Evolutionary conservation across 1,140 invertebrate species (phyloP).

Genomic region (Ceratina calcarata): DNA sequence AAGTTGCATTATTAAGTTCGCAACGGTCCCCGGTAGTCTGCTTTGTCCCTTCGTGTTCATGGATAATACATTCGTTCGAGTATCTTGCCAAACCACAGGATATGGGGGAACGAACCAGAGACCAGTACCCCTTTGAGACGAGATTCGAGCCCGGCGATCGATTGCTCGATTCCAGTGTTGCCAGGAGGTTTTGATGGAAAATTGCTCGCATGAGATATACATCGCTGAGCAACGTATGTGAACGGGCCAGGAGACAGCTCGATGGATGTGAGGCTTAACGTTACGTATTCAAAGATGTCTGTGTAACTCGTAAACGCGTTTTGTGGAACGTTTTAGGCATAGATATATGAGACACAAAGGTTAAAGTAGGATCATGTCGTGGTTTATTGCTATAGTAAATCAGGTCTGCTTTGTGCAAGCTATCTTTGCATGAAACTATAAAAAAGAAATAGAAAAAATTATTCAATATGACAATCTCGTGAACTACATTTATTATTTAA

Average conservation of each 20-base stretch:
- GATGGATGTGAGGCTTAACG: background rate
- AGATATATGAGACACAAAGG: no score
- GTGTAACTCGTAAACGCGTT: background rate
- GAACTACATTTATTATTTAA: no score
- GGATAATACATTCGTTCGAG: slow-evolving; percentile 25
- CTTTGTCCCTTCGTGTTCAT: background rate
- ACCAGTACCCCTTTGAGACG: slow-evolving; percentile 1
- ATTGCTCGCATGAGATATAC: background rate
- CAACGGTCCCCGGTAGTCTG: background rate
- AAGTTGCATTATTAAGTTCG: slow-evolving; percentile 31
- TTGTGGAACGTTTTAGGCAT: background rate
- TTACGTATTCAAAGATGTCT: background rate
- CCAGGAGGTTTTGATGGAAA: background rate
- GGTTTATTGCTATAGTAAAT: no score
- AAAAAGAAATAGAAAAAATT: no score
- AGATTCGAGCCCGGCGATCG: slow-evolving; percentile 1
- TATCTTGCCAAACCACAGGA: slow-evolving; percentile 10
- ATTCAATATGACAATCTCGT: no score
- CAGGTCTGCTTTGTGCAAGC: no score
- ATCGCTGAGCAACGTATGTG: background rate
- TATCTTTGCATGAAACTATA: no score
- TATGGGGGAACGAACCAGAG: background rate
- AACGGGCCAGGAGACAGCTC: background rate
- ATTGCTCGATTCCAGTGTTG: slow-evolving; percentile 1
- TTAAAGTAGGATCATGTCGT: no score